phyloP scores from a whole-genome alignment of 2,888 invertebrate species.

The Athetis lepigone region DNA sequence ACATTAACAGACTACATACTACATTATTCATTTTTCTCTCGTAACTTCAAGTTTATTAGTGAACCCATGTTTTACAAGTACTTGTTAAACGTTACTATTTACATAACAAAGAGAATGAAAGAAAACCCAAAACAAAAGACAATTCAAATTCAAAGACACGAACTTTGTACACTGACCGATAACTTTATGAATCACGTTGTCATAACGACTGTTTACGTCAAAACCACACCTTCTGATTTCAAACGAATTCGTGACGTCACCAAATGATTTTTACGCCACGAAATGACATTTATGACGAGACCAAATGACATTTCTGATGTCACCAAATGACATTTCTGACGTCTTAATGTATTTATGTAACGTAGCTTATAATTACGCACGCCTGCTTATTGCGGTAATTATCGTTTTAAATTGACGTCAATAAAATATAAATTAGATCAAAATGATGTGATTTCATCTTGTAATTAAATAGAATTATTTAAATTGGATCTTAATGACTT shows the following conservation, averaged over 20 bases:
- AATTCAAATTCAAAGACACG: conserved; percentile 2
- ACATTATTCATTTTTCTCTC: conserved; percentile 16
- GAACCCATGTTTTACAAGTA: too few species aligned
- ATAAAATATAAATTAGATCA: conserved; percentile 21
- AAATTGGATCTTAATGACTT: neutral
- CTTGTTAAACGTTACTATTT: neutral
- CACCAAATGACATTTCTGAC: neutral
- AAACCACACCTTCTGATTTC: conserved; percentile 29
- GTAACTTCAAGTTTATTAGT: conserved; percentile 9
- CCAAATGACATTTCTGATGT: conserved; percentile 18
- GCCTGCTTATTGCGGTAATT: neutral
- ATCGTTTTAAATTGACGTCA: conserved; percentile 10
- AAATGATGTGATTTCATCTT: conserved; percentile 2
- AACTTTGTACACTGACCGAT: conserved; percentile 36
- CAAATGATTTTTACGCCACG: too few species aligned
- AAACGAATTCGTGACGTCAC: conserved; percentile 22
- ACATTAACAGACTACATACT: too few species aligned
- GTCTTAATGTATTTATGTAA: conserved; percentile 6
- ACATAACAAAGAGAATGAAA: conserved; percentile 37
- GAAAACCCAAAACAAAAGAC: conserved; percentile 34
- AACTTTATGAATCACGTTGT: conserved; percentile 25
- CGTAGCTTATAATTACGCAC: conserved; percentile 2
- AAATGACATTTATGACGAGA: conserved; percentile 19
- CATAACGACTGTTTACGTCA: conserved; percentile 16
- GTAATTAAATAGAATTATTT: conserved; percentile 7